Evolutionary conservation across 1,140 invertebrate genomes (phyloP).

Genomic region (Pachypsylla venusta): DNA sequence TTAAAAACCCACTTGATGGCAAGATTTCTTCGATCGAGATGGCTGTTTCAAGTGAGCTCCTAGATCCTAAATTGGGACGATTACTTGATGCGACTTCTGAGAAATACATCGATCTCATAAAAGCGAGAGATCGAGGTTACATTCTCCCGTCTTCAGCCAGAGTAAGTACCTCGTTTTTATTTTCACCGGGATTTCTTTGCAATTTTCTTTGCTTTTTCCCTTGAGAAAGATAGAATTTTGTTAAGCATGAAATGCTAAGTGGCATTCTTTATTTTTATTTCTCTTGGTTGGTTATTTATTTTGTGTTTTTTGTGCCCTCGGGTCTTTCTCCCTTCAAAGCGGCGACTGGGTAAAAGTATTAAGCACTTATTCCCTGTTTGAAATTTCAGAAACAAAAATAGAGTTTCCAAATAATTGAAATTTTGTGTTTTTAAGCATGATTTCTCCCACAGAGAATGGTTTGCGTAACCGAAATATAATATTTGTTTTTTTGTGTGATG

Average conservation of each 20-base stretch:
- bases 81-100: conserved; percentile 46
- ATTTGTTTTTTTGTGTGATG: no score
- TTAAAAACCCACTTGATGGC: conserved; percentile 61
- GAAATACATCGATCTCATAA: conserved; percentile 59
- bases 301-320: conserved; percentile 13
- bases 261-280: neutral
- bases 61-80: conserved; percentile 58
- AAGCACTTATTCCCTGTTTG: no score
- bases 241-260: neutral
- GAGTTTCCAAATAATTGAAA: no score
- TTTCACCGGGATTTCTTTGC: neutral
- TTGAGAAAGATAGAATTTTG: neutral
- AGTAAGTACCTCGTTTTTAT: conserved; percentile 49
- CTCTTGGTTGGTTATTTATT: conserved; percentile 7
- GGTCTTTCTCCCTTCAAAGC: no score
- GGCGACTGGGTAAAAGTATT: no score
- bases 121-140: conserved; percentile 73
- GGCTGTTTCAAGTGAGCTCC: conserved; percentile 55
- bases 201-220: neutral
- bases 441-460: no score
- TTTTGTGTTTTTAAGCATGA: no score
- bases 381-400: no score
- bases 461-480: no score
- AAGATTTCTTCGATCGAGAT: conserved; percentile 58
- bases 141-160: conserved; percentile 76